Base-by-base conservation (phyloP, 2,888 invertebrate genomes). In the Dromius quadrimaculatus region DNA sequence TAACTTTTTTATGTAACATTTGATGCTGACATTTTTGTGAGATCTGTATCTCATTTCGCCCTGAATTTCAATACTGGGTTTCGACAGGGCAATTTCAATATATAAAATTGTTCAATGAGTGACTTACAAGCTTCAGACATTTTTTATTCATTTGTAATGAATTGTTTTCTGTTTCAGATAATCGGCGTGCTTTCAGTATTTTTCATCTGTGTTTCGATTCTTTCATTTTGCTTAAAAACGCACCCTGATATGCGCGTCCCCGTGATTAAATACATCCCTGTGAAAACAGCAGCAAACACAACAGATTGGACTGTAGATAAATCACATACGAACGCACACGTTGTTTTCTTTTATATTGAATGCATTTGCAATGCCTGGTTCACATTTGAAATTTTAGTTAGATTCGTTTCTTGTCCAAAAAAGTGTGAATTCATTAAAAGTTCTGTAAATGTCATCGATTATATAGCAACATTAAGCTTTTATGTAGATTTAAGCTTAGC, bases 291-390 rank as follows among this genome's bases (percentile, higher is more conserved):
- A 47, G 88, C 88, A 79, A 90, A 91, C 79, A 87, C 88, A 75
- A 89, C 89, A 70, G 88, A 89, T 75, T 95, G 94, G 93, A 91
- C 91, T 69, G 84, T 97, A 79, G 96, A 97, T 85, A 94, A 93
- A 74, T 87, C 90, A 78, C 92, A 93, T 83, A 98, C 97, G 65
- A 97, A 97, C 84, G 97, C 98, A 72, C 98, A 98, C 84, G 89
- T 94, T 75, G 96, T 95, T 78, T 98, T 98, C 87, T 97, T 97
- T 87, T 98, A 97, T 87, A 95, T 98, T 81, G 98, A 98, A 85
- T 97, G 96, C 86, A 91, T 97, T 76, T 98, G 98, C 86, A 98
- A 98, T 84, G 95, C 98, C 73, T 99, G 99, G 99, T 99, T 99
- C 85, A 98, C 98, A 32, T 89, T 98, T 79, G 98, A 98, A 83